Percentiles rank a stretch among this genome's conserved stretches.
phyloP scores from a whole-genome alignment of 92 coral and sea anemone species.

The Anthopleura xanthogrammica region DNA sequence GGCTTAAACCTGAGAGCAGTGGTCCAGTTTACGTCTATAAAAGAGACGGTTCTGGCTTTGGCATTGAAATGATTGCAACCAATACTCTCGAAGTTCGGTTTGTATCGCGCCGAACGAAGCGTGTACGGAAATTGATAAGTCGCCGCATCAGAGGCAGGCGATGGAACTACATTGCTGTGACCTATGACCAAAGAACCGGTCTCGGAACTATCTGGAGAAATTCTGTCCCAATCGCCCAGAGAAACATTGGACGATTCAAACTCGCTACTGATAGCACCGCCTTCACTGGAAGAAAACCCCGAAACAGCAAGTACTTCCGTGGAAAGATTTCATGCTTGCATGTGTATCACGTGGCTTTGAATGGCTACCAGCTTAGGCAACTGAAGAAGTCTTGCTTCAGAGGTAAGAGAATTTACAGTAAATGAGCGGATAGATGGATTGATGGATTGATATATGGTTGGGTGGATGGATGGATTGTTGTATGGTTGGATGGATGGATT shows the following conservation, averaged over 20 bases:
- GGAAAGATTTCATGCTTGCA: conserved; percentile 66
- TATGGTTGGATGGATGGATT: too few relatives aligned
- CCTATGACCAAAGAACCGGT: conserved; percentile 50
- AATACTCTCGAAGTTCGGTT: conserved; percentile 49
- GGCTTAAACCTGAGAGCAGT: conserved; percentile 65
- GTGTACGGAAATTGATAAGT: conserved; percentile 13
- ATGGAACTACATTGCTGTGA: conserved; percentile 76
- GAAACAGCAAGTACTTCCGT: conserved; percentile 62
- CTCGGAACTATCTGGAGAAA: conserved; percentile 63
- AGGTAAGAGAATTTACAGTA: conserved; percentile 6
- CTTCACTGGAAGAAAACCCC: conserved; percentile 54
- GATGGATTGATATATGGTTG: too few relatives aligned
- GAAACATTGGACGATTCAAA: conserved; percentile 50
- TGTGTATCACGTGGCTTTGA: conserved; percentile 58
- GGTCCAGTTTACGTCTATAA: conserved; percentile 69
- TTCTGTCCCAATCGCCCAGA: conserved; percentile 56
- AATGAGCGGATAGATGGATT: too few relatives aligned
- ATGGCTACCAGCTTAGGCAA: conserved; percentile 56
- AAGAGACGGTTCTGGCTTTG: conserved; percentile 58
- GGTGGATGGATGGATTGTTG: too few relatives aligned
- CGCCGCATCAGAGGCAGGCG: conserved; percentile 45
- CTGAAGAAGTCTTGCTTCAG: conserved; percentile 59
- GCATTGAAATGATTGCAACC: conserved; percentile 49
- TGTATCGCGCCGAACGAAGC: conserved; percentile 45
- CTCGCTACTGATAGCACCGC: conserved; percentile 68